These are phyloP conservation scores for Ptyas mucosa DNA, from an alignment of 2,113 vertebrate genomes.

Conservation along the genomic window DNA sequence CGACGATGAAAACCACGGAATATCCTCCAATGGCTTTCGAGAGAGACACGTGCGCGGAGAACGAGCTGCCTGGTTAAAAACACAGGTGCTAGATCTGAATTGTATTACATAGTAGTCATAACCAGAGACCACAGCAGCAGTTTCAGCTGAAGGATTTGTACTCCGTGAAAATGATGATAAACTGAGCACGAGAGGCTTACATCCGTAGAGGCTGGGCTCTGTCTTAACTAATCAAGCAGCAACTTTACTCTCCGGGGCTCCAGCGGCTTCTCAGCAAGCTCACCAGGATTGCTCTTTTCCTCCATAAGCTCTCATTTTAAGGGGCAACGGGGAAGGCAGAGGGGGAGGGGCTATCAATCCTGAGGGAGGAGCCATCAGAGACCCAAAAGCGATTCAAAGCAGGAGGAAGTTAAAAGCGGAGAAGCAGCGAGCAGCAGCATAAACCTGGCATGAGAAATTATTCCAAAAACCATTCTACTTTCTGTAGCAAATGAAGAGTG, in stretches of 20 bases:
- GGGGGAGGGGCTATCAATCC: slow-evolving; percentile 46
- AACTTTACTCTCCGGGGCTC: slow-evolving; percentile 53
- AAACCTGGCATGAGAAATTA: slow-evolving; percentile 51
- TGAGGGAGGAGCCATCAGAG: slow-evolving; percentile 52
- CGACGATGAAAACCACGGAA: not conserved
- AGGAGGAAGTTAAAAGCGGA: not conserved
- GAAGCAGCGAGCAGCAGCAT: not conserved
- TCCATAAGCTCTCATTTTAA: slow-evolving; percentile 64
- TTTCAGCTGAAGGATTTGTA: not conserved
- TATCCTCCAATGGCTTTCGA: slow-evolving; percentile 26
- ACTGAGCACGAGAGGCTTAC: slow-evolving; percentile 29
- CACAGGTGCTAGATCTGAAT: slow-evolving; percentile 16
- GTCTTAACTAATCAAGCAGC: slow-evolving; percentile 41
- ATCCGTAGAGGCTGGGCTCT: not conserved
- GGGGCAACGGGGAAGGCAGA: slow-evolving; percentile 47
- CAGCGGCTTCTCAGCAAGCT: slow-evolving; percentile 54
- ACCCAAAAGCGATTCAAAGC: slow-evolving; percentile 32
- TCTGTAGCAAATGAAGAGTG: slow-evolving; percentile 61
- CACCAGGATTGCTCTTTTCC: slow-evolving; percentile 48
- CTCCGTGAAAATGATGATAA: slow-evolving; percentile 25
- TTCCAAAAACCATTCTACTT: slow-evolving; percentile 47
- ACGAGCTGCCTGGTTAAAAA: not conserved
- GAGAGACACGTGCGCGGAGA: slow-evolving; percentile 29
- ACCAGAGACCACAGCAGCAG: slow-evolving; percentile 18
- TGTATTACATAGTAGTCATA: rapidly evolving